Evolutionary conservation across 2,888 invertebrate species (phyloP).

Genomic region (Leptopilina myrica): DNA sequence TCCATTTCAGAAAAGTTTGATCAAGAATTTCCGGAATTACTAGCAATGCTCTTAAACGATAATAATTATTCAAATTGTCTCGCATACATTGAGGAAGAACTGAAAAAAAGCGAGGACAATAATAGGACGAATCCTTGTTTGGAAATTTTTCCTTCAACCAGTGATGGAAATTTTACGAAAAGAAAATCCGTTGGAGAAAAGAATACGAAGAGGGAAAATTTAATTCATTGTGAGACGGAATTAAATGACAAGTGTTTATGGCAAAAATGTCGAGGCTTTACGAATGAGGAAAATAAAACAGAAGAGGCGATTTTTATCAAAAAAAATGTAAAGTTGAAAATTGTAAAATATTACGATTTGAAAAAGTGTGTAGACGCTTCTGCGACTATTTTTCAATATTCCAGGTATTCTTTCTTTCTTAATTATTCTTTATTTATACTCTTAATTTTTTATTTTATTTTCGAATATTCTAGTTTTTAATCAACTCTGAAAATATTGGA

Average conservation of each 20-base stretch:
- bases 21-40: conserved; percentile 77
- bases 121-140: neutral
- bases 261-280: conserved; percentile 66
- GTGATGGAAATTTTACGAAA: neutral
- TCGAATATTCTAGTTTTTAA: no score
- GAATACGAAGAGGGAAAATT: neutral
- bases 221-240: conserved; percentile 12
- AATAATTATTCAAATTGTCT: conserved; percentile 74
- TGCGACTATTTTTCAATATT: conserved; percentile 79
- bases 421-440: no score
- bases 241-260: conserved; percentile 53
- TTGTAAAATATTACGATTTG: conserved; percentile 80
- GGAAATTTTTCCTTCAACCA: neutral
- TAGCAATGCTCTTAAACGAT: conserved; percentile 79
- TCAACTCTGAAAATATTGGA: no score
- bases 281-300: conserved; percentile 22
- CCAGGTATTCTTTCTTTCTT: conserved; percentile 69
- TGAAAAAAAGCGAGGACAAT: neutral
- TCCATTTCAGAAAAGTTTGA: conserved; percentile 78
- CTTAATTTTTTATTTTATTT: no score
- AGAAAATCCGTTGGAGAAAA: neutral
- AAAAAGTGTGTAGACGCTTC: conserved; percentile 91
- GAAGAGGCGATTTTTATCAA: conserved; percentile 4
- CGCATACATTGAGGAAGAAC: conserved; percentile 62
- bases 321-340: conserved; percentile 58